Evolutionary conservation across 1,140 invertebrate genomes (phyloP), one percentile per base, ranked within the genome.

Genomic region (Drosophila guanche): DNA sequence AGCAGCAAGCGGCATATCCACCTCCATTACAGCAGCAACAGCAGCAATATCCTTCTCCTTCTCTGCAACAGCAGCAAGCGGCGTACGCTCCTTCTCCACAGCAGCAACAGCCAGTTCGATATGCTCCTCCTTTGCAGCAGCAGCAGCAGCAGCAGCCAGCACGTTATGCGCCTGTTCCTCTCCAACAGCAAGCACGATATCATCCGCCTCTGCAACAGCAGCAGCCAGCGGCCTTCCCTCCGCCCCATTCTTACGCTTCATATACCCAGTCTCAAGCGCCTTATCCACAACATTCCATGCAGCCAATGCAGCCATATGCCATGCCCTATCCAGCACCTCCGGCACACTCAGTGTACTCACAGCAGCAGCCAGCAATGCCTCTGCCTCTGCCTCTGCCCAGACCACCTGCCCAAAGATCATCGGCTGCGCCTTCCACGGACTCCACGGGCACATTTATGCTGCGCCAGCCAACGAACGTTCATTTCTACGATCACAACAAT

Each of bases 401-500:
- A 6, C 59, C 59, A n/a, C 37, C 16, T 1, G 27, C 48, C 3
- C 55, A 65, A 5, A 60, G 53, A 10, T 41, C 47, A 4, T 10
- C 60, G 7, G 41, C 61, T 29, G 47, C 52, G 3, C 50, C 73
- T 1, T 57, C 66, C 1, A 23, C 52, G 10, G 53, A 60, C 5
- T 62, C 83, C 23, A 68, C 68, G 0, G 53, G 40, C 16, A 70
- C 79, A 0, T 55, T 43, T 33, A 29, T 51, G 4, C 2, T 53
- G 48, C 50, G 61, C n/a, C 41, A 27, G n/a, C 43, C 27, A 25
- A n/a, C 6, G 16, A 42, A 52, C 8, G 81, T 91, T n/a, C 77
- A 91, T 41, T 91, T 83, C 45, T 91, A 83, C 46, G 90, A 91
- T 61, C 90, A 91, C 23, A 78, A 90, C 20, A 91, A 90, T 50